Evolutionary conservation across 2,113 vertebrate species (phyloP).

Genomic region (Todiramphus saurophagus): DNA sequence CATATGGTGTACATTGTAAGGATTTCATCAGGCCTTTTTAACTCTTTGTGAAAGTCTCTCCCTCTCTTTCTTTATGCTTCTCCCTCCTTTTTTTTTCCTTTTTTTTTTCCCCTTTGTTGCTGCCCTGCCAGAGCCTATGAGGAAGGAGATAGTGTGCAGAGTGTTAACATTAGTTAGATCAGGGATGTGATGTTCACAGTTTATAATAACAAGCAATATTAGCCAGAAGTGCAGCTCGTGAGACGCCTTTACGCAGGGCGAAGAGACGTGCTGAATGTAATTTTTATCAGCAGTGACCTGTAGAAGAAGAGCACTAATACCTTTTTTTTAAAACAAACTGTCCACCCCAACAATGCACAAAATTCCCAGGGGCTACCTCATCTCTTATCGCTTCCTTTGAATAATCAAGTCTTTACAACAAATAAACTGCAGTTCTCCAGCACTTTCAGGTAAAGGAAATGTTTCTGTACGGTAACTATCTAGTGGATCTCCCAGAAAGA

Average conservation of each 20-base stretch:
- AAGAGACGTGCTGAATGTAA: background rate
- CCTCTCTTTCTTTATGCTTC: background rate
- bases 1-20: slow-evolving; percentile 81
- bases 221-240: background rate
- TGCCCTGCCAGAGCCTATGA: slow-evolving; percentile 33
- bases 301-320: slow-evolving; percentile 2
- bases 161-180: background rate
- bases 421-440: slow-evolving; percentile 63
- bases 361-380: slow-evolving; percentile 53
- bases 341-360: slow-evolving; percentile 19
- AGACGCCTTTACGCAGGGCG: background rate
- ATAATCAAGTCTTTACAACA: slow-evolving; percentile 66
- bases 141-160: background rate
- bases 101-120: background rate
- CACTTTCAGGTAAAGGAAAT: slow-evolving; percentile 63
- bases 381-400: slow-evolving; percentile 62
- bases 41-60: slow-evolving; percentile 73
- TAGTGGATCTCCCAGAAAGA: slow-evolving; percentile 65
- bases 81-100: background rate
- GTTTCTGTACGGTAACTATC: slow-evolving; percentile 62
- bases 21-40: slow-evolving; percentile 79
- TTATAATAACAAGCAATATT: slow-evolving; percentile 3
- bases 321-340: slow-evolving; percentile 4
- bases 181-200: background rate
- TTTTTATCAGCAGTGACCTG: slow-evolving; percentile 31